phyloP scores from a whole-genome alignment of 1,140 invertebrate species.

The Oscheius sp. region DNA sequence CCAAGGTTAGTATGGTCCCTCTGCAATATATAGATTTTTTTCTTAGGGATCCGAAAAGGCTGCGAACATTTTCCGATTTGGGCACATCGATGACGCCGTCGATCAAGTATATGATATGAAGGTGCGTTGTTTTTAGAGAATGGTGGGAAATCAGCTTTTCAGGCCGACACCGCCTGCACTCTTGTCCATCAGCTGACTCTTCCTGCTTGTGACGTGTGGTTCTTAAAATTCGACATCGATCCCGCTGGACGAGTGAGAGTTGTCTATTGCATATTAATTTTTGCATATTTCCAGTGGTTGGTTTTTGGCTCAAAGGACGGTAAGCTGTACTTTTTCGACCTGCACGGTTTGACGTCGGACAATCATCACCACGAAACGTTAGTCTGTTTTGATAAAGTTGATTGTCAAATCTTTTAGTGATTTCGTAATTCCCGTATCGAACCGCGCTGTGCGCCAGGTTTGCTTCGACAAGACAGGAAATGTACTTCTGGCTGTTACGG shows the following conservation, averaged over 20 bases:
- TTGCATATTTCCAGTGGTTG: neutral
- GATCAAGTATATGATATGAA: neutral
- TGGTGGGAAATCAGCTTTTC: no score
- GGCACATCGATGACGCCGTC: neutral
- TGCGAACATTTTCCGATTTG: constrained; percentile 2
- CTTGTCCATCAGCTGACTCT: neutral
- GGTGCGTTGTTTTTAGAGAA: no score
- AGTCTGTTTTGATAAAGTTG: no score
- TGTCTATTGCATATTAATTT: neutral
- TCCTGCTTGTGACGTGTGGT: neutral
- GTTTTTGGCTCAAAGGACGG: neutral
- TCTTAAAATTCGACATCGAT: neutral
- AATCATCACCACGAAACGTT: no score
- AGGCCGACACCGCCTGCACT: neutral
- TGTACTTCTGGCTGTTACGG: neutral
- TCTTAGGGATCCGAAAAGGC: neutral
- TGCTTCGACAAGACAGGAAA: neutral
- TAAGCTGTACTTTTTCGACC: neutral
- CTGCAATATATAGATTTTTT: neutral
- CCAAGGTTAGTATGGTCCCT: neutral
- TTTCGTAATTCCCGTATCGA: neutral
- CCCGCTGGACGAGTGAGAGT: neutral
- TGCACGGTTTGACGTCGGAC: neutral
- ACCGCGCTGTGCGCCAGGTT: neutral
- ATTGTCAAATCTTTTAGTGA: no score